Evolutionary conservation across 2,113 vertebrate genomes (phyloP), one percentile per base, ranked within the genome.

Genomic region (Mesoclemmys tuberculata): DNA sequence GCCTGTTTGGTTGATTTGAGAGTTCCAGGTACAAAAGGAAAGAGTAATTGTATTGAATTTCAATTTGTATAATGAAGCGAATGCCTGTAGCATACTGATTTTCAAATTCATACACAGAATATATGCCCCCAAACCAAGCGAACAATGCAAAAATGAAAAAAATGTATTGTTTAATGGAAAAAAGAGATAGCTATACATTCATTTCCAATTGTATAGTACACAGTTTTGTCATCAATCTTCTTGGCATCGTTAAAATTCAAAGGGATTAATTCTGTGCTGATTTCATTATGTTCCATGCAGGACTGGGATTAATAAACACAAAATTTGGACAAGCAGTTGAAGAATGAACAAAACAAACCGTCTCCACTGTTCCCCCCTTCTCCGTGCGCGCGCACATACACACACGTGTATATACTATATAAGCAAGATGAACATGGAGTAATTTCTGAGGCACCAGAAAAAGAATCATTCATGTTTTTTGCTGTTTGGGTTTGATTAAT

Each of bases 251-350:
- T 49, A 31, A 35, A 85, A 64, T 24, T 38, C 3, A 48, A 24
- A 81, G 21, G 54, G 31, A 8, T 48, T 74, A 83, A 84, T 24
- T 35, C 56, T 52, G 68, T 11, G 56, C 44, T 5, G 24, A 84
- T n/a, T 80, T 38, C 35, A 41, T 68, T 12, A 35, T 10, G 68
- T 44, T 51, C 56, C 41, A 74, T n/a, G n/a, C 9, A 90, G 38
- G 27, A 7, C 49, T 18, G 55, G 31, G 31, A 31, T 41, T n/a
- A 51, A 74, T 2, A 84, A 0, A 0, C 10, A 38, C 31, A 38
- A 35, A 64, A 13, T 58, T 27, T 46, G 52, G 80, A 31, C 52
- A 78, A 82, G 19, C 8, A 49, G 27, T 18, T 85, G 81, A 91
- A 46, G n/a, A 51, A 68, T 41, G 12, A 84, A 82, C 64, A 56